A percentile compares a stretch with the other conserved stretches of the same genome.
phyloP scores from a whole-genome alignment of 2,113 vertebrate genomes.

The Oceanites oceanicus region DNA sequence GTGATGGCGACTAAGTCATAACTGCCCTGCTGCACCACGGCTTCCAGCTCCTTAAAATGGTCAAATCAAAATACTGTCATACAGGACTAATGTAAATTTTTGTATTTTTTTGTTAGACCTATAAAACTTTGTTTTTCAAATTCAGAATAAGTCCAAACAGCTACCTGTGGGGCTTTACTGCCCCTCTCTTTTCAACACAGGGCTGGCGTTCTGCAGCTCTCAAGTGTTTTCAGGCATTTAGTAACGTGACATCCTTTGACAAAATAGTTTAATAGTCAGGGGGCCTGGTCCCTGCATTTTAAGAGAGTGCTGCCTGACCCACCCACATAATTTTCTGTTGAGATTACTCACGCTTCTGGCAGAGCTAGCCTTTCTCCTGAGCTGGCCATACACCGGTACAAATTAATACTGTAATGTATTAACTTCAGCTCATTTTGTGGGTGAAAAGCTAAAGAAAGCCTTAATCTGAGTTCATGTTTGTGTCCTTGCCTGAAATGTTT shows the following conservation, averaged over 20 bases:
- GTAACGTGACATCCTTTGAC: neutral
- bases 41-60: too few species aligned
- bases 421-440: neutral
- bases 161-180: neutral
- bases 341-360: neutral
- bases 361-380: neutral
- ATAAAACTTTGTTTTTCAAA: neutral
- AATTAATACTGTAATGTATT: neutral
- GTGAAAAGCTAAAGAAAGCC: neutral
- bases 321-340: neutral
- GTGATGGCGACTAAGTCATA: too few species aligned
- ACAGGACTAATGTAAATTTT: neutral
- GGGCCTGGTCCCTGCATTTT: neutral
- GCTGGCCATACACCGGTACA: neutral
- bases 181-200: neutral
- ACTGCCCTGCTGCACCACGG: too few species aligned
- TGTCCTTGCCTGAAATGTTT: neutral
- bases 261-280: neutral
- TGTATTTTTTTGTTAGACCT: neutral
- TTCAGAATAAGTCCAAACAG: neutral
- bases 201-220: neutral
- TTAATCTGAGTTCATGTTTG: neutral
- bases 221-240: neutral
- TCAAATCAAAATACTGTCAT: neutral
- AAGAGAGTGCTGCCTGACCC: neutral